These are phyloP conservation scores for Platycheirus rosarum DNA, from an alignment of 2,888 invertebrate species.

Conservation along the genomic window DNA sequence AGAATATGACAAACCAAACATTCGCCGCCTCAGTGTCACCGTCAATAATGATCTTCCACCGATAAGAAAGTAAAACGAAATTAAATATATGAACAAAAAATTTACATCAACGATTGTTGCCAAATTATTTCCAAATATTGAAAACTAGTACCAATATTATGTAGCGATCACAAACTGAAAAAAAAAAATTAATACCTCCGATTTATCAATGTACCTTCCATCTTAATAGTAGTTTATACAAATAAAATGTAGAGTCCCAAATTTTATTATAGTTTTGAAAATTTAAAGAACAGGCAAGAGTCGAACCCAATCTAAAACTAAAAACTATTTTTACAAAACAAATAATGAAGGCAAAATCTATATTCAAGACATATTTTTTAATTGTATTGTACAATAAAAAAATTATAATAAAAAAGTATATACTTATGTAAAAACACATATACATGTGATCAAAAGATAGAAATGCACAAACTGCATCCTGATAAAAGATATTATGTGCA, in stretches of 20 bases:
- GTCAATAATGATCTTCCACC: constrained; percentile 83
- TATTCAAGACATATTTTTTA: no score
- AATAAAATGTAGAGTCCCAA: neutral
- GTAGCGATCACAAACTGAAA: constrained; percentile 6
- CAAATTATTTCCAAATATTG: constrained; percentile 30
- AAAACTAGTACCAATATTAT: constrained; percentile 49
- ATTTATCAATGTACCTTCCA: constrained; percentile 38
- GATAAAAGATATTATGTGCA: no score
- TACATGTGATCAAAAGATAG: neutral
- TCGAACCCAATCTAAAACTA: neutral
- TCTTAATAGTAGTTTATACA: constrained; percentile 15
- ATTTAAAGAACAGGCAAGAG: neutral
- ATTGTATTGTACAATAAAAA: no score
- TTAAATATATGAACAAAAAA: no score
- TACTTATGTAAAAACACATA: neutral
- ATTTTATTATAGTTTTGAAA: neutral
- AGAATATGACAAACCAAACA: constrained; percentile 91
- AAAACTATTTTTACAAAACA: neutral
- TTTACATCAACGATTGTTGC: constrained; percentile 67
- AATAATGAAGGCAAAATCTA: neutral
- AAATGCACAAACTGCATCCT: constrained; percentile 6
- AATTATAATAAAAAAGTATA: neutral
- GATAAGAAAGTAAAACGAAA: constrained; percentile 84
- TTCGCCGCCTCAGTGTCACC: constrained; percentile 88
- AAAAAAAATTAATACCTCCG: constrained; percentile 53